These are phyloP conservation scores for Ptychadena robeensis DNA, from an alignment of 2,797 vertebrate genomes.

Conservation along the genomic window DNA sequence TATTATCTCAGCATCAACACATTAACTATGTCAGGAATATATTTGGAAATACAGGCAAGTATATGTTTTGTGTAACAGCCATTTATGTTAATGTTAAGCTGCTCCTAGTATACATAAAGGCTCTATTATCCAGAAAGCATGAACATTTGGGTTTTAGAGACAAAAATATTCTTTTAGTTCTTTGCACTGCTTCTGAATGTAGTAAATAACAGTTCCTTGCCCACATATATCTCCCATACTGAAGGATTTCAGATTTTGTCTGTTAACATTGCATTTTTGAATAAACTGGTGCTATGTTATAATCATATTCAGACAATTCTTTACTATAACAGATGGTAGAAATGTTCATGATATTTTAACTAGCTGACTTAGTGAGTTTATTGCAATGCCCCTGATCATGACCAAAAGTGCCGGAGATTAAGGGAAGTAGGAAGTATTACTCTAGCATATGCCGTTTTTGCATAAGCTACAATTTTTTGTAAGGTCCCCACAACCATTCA, in stretches of 20 bases:
- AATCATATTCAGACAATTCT: neutral
- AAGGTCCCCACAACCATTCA: too few relatives aligned
- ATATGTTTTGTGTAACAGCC: neutral
- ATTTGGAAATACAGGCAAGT: constrained; percentile 16
- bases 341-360: too few relatives aligned
- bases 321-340: too few relatives aligned
- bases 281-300: neutral
- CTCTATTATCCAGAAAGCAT: too few relatives aligned
- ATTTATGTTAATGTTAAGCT: constrained; percentile 23
- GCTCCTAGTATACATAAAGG: neutral
- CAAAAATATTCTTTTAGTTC: too few relatives aligned
- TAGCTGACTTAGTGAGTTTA: too few relatives aligned
- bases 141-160: too few relatives aligned
- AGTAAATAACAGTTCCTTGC: neutral
- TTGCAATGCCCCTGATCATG: too few relatives aligned
- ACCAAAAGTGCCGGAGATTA: too few relatives aligned
- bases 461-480: too few relatives aligned
- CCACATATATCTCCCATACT: neutral
- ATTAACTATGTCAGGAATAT: constrained; percentile 22
- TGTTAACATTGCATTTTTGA: neutral
- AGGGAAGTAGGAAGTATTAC: too few relatives aligned
- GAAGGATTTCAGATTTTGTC: neutral
- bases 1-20: constrained; percentile 38
- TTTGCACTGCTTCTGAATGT: neutral
- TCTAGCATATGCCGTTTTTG: too few relatives aligned